Evolutionary conservation across 2,888 invertebrate species (phyloP).

Genomic region (Ormyrus rosae): DNA sequence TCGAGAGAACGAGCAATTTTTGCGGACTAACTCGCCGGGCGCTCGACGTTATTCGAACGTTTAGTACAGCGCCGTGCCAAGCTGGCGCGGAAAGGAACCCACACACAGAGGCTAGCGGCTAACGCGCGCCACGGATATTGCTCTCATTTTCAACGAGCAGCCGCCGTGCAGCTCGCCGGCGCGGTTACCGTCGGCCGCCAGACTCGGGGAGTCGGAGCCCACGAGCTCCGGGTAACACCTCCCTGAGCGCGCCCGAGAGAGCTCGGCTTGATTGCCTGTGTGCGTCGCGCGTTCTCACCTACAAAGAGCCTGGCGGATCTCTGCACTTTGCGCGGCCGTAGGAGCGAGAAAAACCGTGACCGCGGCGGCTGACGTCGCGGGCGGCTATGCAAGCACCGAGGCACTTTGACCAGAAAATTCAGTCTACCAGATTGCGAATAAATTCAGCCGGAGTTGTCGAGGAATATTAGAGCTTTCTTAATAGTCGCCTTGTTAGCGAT

Average conservation of each 20-base stretch:
- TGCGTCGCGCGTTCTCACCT: not conserved
- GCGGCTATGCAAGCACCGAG: too few species aligned
- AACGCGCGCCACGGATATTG: slow-evolving; percentile 7
- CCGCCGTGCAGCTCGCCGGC: not conserved
- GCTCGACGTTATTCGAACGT: slow-evolving; percentile 44
- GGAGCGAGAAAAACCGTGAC: too few species aligned
- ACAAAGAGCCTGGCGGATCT: not conserved
- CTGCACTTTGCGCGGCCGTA: not conserved
- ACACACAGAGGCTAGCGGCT: not conserved
- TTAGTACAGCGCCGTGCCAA: slow-evolving; percentile 26
- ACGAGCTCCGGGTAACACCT: not conserved
- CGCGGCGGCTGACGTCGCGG: too few species aligned
- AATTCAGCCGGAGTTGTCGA: too few species aligned
- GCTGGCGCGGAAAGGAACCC: slow-evolving; percentile 18
- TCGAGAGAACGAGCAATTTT: slow-evolving; percentile 29
- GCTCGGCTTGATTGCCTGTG: too few species aligned
- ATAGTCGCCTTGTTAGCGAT: too few species aligned
- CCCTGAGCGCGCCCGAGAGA: not conserved
- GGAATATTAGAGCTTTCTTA: too few species aligned
- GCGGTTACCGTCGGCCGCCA: not conserved
- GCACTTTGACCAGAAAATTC: too few species aligned
- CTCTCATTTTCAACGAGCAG: slow-evolving; percentile 48
- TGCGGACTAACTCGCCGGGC: slow-evolving; percentile 20
- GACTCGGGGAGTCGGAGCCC: not conserved
- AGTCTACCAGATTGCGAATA: too few species aligned